Percentiles rank a stretch among this genome's conserved stretches.
These are phyloP conservation scores for Bos javanicus DNA, from an alignment of 2,113 vertebrate genomes.

Conservation along the genomic window DNA sequence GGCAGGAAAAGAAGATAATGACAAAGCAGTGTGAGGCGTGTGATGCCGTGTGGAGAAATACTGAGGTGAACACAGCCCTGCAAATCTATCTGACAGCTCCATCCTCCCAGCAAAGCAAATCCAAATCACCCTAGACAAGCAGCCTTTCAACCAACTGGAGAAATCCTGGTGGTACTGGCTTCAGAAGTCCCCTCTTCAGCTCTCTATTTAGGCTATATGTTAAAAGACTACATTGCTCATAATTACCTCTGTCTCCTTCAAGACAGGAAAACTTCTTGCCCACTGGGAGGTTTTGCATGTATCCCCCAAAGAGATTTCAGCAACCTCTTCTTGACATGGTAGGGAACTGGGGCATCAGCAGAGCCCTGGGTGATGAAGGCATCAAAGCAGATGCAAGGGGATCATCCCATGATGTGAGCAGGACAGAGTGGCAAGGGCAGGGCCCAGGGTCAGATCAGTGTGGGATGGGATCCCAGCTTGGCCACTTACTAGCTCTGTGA, in stretches of 20 bases:
- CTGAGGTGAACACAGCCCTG: not conserved
- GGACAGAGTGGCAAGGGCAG: not conserved
- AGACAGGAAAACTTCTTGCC: not conserved
- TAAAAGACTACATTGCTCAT: not conserved
- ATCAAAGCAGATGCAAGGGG: not conserved
- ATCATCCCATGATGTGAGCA: rapidly evolving
- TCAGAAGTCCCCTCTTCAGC: no score
- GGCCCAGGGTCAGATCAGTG: rapidly evolving
- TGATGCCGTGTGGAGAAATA: not conserved
- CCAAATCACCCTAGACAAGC: not conserved
- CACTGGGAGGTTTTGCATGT: not conserved
- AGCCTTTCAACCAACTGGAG: not conserved
- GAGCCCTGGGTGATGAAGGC: not conserved
- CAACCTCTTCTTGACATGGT: not conserved
- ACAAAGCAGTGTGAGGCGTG: not conserved
- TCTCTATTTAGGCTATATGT: not conserved
- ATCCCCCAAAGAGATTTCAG: not conserved
- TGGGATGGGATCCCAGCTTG: rapidly evolving
- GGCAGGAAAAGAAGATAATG: not conserved
- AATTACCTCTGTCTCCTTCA: not conserved
- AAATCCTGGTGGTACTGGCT: not conserved
- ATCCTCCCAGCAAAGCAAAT: not conserved
- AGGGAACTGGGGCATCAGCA: not conserved
- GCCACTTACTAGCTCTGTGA: not conserved
- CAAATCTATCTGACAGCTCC: not conserved